Conservation (phyloP, 1,140 invertebrate genomes). For the Pseudomyrmex gracilis region DNA sequence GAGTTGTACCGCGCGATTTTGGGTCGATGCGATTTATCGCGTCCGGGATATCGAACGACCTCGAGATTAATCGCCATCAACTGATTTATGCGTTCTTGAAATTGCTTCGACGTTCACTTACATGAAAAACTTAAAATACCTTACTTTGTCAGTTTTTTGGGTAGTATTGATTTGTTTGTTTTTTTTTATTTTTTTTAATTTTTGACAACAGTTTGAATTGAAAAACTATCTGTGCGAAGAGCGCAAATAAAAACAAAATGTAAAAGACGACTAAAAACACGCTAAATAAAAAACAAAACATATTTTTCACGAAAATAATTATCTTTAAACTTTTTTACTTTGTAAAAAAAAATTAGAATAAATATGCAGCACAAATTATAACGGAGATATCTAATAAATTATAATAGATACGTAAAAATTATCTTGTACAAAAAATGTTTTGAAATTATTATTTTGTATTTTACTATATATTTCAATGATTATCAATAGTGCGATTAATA, state of each 20-base stretch:
- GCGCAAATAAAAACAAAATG: background rate
- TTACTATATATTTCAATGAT: too few species aligned
- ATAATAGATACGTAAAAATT: too few species aligned
- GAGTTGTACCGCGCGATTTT: constrained; percentile 28
- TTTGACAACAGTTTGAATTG: background rate
- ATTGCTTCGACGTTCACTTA: background rate
- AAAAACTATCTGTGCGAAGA: background rate
- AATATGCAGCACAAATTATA: too few species aligned
- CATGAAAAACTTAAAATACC: background rate
- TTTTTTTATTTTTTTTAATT: too few species aligned
- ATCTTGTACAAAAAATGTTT: background rate
- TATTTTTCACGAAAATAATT: too few species aligned
- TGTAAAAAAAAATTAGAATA: too few species aligned
- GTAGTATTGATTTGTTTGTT: background rate
- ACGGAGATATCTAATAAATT: too few species aligned
- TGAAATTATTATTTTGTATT: background rate
- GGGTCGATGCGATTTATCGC: constrained; percentile 51
- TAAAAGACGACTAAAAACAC: too few species aligned
- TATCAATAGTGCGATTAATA: background rate
- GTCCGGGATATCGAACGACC: constrained; percentile 3
- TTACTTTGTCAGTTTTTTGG: background rate
- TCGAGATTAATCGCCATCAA: constrained; percentile 53
- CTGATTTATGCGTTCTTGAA: constrained; percentile 34
- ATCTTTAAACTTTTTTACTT: too few species aligned
- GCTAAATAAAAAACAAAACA: too few species aligned